phyloP scores from a whole-genome alignment of 2,888 invertebrate species.

The Macrosiphum euphorbiae region DNA sequence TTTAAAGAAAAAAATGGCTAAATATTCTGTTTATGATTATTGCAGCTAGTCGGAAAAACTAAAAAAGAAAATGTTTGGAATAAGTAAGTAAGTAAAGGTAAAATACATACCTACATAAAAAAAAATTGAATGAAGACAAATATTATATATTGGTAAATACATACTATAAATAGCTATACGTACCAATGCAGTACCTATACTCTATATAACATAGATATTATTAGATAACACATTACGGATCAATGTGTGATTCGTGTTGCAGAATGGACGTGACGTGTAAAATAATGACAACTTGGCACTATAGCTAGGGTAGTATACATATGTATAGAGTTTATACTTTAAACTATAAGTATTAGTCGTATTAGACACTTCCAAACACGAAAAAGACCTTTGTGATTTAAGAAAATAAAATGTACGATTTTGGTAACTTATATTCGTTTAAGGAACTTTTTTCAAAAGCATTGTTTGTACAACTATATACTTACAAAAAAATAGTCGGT shows the following conservation, averaged over 20 bases:
- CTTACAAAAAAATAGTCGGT: no score
- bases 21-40: not conserved
- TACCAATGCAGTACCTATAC: not conserved
- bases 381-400: not conserved
- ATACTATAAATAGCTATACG: not conserved
- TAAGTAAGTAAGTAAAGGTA: not conserved
- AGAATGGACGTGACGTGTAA: constrained; percentile 1
- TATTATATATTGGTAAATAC: not conserved
- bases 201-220: not conserved
- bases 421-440: not conserved
- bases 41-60: not conserved
- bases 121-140: not conserved
- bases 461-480: not conserved
- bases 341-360: not conserved
- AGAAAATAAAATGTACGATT: not conserved
- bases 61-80: not conserved
- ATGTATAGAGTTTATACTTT: not conserved
- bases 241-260: not conserved
- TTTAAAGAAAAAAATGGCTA: not conserved
- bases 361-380: not conserved
- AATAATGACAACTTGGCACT: not conserved
- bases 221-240: not conserved
- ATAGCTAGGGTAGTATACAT: not conserved
- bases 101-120: not conserved
- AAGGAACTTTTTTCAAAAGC: not conserved